Evolutionary conservation across 2,888 invertebrate species (phyloP).

Genomic region (Spilosoma lubricipeda): DNA sequence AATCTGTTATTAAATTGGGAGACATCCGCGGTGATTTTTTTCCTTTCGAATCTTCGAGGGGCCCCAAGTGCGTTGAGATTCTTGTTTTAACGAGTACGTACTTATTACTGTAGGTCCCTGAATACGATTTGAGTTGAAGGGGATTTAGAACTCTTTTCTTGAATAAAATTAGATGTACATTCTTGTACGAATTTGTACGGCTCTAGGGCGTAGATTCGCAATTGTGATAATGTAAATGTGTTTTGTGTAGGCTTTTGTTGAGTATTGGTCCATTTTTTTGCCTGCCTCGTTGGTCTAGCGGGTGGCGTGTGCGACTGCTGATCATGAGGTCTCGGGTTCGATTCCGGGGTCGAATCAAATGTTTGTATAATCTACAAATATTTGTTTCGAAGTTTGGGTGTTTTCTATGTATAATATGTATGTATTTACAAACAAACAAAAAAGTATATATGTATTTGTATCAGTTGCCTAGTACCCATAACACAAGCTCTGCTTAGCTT

Average conservation of each 20-base stretch:
- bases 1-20: conserved; percentile 79
- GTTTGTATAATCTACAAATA: no score
- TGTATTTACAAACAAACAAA: no score
- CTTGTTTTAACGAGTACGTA: conserved; percentile 43
- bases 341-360: no score
- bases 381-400: no score
- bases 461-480: no score
- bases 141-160: conserved; percentile 22
- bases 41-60: conserved; percentile 32
- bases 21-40: conserved; percentile 68
- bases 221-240: background rate
- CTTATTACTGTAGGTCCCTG: conserved; percentile 16
- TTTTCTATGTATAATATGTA: no score
- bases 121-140: conserved; percentile 20
- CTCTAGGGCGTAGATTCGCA: background rate
- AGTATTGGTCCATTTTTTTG: no score
- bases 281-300: no score
- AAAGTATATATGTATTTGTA: no score
- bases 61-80: conserved; percentile 51
- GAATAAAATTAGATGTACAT: conserved; percentile 18
- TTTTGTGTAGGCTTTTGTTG: background rate
- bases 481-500: no score
- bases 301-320: no score
- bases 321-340: no score
- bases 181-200: conserved; percentile 6